phyloP scores from a whole-genome alignment of 2,113 vertebrate genomes.

The Sphyrna mokarran region DNA sequence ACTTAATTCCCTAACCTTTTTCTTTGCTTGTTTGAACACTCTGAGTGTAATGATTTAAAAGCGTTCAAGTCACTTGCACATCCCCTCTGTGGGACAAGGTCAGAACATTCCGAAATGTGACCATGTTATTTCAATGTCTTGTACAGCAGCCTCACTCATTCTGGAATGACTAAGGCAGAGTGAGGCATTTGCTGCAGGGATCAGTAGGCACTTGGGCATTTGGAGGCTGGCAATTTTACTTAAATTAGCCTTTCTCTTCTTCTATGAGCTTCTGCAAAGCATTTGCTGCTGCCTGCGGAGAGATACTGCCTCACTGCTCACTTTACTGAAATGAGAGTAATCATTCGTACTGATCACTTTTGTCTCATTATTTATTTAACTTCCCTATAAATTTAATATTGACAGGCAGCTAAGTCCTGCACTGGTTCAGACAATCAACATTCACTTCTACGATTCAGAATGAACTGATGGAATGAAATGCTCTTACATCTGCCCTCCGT shows the following conservation, averaged over 20 bases:
- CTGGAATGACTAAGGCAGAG: background rate
- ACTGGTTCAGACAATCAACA: background rate
- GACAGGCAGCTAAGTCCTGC: background rate
- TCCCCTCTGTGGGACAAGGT: background rate
- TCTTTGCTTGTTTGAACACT: background rate
- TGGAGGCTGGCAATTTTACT: background rate
- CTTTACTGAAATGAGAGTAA: background rate
- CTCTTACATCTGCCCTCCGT: background rate
- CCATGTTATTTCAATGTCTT: background rate
- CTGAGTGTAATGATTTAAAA: background rate
- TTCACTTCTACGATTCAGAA: background rate
- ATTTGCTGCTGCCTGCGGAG: background rate
- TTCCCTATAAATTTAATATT: background rate
- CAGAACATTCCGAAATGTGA: background rate
- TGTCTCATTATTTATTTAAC: background rate
- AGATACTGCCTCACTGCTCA: background rate
- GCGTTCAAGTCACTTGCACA: background rate
- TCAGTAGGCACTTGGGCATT: background rate
- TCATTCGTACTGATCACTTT: background rate
- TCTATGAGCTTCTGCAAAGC: background rate
- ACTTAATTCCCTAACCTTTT: background rate
- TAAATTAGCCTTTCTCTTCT: background rate
- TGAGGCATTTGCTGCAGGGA: background rate
- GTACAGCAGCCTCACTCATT: background rate
- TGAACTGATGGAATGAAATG: background rate